Conservation (phyloP, 2,797 vertebrate genomes). For the Notolabrus celidotus region DNA sequence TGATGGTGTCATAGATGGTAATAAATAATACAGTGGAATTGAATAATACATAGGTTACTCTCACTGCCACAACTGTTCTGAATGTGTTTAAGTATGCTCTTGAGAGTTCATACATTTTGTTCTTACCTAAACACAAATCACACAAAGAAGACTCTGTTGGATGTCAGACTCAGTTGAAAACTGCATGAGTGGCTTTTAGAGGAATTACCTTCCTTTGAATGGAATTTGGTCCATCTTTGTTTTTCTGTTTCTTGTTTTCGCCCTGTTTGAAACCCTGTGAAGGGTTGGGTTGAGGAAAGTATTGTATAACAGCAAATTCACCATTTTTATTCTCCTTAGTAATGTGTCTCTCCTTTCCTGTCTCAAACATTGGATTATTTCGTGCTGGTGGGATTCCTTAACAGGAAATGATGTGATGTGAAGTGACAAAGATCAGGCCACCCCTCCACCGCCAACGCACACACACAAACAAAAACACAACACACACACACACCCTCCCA, state of each 20-base stretch:
- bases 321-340: neutral
- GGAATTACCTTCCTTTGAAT: too few species aligned
- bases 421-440: constrained; percentile 47
- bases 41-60: too few species aligned
- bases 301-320: constrained; percentile 1
- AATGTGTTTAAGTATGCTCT: too few species aligned
- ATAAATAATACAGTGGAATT: too few species aligned
- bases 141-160: too few species aligned
- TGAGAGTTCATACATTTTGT: too few species aligned
- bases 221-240: neutral
- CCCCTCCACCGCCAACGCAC: neutral
- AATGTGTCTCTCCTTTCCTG: constrained; percentile 4
- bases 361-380: constrained; percentile 36
- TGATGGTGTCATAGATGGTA: too few species aligned
- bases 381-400: constrained; percentile 46
- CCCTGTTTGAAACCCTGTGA: neutral
- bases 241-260: neutral
- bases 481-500: constrained; percentile 30
- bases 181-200: too few species aligned
- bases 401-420: constrained; percentile 58
- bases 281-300: neutral
- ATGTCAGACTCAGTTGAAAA: too few species aligned
- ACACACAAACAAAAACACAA: constrained; percentile 24
- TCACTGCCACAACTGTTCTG: too few species aligned
- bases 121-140: too few species aligned